These are phyloP conservation scores for Nasua narica DNA, from an alignment of 2,797 vertebrate species.

Conservation along the genomic window DNA sequence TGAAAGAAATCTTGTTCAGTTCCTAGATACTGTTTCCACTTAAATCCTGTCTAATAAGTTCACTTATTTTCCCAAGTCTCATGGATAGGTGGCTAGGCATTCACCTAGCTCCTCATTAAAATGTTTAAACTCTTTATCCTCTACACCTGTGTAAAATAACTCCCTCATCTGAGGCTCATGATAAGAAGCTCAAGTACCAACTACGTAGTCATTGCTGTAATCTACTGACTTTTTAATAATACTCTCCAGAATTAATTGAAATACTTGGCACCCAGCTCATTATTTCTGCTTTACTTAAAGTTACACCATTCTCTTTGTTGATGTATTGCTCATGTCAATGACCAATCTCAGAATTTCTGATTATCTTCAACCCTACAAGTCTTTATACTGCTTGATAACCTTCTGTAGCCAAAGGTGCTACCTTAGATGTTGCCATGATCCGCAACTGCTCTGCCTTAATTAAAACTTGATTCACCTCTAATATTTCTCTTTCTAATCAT, in stretches of 20 bases:
- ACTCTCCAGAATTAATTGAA: not conserved
- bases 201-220: not conserved
- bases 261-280: not conserved
- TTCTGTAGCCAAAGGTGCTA: not conserved
- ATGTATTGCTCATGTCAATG: not conserved
- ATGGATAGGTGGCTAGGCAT: not conserved
- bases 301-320: not conserved
- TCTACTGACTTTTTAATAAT: not conserved
- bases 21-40: not conserved
- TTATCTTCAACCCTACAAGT: not conserved
- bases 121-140: not conserved
- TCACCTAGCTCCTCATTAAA: not conserved
- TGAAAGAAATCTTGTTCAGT: not conserved
- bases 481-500: not conserved
- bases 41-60: not conserved
- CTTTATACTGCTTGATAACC: not conserved
- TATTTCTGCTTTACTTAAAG: not conserved
- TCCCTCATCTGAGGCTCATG: not conserved
- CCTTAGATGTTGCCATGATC: not conserved
- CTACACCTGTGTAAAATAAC: not conserved
- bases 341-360: not conserved
- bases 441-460: not conserved
- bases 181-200: not conserved
- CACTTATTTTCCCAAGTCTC: not conserved
- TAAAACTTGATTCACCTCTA: not conserved